Conservation (phyloP, 1,140 invertebrate species). For the Protaetia brevitarsis region DNA sequence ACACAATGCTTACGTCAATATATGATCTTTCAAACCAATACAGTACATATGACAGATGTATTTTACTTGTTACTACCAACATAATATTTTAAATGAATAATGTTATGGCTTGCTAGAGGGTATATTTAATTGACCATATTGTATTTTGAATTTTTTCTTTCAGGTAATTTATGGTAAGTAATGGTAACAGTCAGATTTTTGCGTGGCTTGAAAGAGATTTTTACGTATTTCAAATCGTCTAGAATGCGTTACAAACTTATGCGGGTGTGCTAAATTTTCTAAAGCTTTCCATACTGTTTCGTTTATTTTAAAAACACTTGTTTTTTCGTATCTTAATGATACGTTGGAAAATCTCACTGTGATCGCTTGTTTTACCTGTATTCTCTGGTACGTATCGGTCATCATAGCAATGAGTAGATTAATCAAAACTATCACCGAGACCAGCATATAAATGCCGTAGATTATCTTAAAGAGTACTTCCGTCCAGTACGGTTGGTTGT, state of each 20-base stretch:
- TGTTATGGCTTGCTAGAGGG: too few species aligned
- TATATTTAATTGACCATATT: too few species aligned
- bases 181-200: too few species aligned
- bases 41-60: too few species aligned
- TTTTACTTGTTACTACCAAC: too few species aligned
- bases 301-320: neutral
- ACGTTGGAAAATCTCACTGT: constrained; percentile 19
- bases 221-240: neutral
- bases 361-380: constrained; percentile 67
- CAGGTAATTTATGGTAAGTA: too few species aligned
- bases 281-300: constrained; percentile 13
- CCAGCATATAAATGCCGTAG: constrained; percentile 94
- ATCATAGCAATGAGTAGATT: constrained; percentile 99
- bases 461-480: constrained; percentile 77
- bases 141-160: too few species aligned
- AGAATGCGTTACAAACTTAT: constrained; percentile 2
- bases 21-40: too few species aligned
- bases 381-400: constrained; percentile 99
- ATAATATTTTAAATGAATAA: too few species aligned
- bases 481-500: constrained; percentile 69
- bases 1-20: too few species aligned
- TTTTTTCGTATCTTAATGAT: constrained; percentile 14
- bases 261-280: constrained; percentile 6
- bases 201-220: too few species aligned
- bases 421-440: constrained; percentile 97